phyloP scores from a whole-genome alignment of 2,797 vertebrate genomes.

The Graptemys geographica region DNA sequence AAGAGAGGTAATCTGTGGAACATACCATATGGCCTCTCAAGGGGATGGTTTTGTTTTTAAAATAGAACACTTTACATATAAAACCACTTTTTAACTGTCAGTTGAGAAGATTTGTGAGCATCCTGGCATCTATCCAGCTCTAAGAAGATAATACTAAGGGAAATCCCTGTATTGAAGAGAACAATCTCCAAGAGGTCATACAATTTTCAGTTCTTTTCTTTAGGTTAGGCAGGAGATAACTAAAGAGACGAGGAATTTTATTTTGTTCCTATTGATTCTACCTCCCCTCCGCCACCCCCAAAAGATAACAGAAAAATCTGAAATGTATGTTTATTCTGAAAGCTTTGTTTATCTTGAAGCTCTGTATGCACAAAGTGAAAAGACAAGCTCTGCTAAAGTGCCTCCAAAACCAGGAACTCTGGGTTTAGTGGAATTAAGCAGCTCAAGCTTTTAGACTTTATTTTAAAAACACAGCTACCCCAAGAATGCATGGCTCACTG shows the following conservation, averaged over 20 bases:
- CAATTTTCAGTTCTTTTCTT: constrained; percentile 29
- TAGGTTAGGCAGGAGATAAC: background rate
- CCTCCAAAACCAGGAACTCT: constrained; percentile 52
- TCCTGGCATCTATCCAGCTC: accelerated
- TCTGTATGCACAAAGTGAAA: constrained; percentile 52
- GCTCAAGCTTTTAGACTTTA: constrained; percentile 63
- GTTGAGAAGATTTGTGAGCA: background rate
- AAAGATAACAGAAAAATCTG: constrained; percentile 46
- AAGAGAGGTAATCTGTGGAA: background rate
- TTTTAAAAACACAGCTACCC: constrained; percentile 65
- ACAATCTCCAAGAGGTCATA: background rate
- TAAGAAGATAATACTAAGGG: background rate
- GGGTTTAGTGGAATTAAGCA: constrained; percentile 69
- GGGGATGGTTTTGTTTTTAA: background rate
- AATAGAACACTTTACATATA: background rate
- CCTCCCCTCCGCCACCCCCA: background rate
- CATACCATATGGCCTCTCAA: background rate
- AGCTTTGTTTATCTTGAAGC: constrained; percentile 37
- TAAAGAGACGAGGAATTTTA: background rate
- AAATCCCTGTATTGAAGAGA: background rate
- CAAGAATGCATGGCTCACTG: constrained; percentile 63
- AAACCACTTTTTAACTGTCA: background rate
- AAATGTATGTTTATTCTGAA: constrained; percentile 27
- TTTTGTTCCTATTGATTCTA: constrained; percentile 16
- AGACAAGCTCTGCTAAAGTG: constrained; percentile 36